Evolutionary conservation across 1,140 invertebrate species (phyloP).

Genomic region (Medauroidea extradentata): DNA sequence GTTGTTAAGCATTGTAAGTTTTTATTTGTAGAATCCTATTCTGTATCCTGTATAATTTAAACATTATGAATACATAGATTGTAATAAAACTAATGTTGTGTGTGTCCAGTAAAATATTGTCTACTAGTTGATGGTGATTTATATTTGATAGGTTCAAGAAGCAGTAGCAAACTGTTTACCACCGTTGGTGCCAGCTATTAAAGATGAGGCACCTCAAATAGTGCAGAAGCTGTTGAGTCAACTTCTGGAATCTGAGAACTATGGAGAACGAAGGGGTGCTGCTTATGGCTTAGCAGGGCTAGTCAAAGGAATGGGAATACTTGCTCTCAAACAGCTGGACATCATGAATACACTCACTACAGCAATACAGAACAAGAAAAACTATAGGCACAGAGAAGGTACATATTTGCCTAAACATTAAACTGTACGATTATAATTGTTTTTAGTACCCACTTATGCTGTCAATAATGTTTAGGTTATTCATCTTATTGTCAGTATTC

Average conservation of each 20-base stretch:
- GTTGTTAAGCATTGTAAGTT: no score
- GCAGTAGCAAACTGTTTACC: slow-evolving; percentile 96
- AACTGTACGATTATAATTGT: neutral
- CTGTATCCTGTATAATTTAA: no score
- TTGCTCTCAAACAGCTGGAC: slow-evolving; percentile 91
- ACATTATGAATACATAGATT: no score
- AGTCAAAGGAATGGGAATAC: slow-evolving; percentile 94
- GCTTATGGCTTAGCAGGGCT: slow-evolving; percentile 85
- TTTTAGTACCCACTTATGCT: no score
- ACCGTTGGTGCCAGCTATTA: slow-evolving; percentile 86
- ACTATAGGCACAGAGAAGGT: slow-evolving; percentile 88
- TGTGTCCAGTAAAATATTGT: no score
- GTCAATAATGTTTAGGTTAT: no score
- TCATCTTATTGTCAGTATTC: no score
- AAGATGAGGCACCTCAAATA: slow-evolving; percentile 81
- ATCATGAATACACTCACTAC: slow-evolving; percentile 92
- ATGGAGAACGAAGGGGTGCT: slow-evolving; percentile 92
- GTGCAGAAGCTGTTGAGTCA: slow-evolving; percentile 85
- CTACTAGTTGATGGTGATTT: neutral
- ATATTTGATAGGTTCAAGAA: slow-evolving; percentile 78
- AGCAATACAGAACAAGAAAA: slow-evolving; percentile 96
- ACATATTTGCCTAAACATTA: slow-evolving; percentile 4
- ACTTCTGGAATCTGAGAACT: slow-evolving; percentile 89
- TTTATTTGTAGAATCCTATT: no score
- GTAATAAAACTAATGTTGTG: no score